Percentiles rank a stretch among this genome's conserved stretches.
Conservation (phyloP, 2,113 vertebrate genomes). For the Neoarius graeffei region DNA sequence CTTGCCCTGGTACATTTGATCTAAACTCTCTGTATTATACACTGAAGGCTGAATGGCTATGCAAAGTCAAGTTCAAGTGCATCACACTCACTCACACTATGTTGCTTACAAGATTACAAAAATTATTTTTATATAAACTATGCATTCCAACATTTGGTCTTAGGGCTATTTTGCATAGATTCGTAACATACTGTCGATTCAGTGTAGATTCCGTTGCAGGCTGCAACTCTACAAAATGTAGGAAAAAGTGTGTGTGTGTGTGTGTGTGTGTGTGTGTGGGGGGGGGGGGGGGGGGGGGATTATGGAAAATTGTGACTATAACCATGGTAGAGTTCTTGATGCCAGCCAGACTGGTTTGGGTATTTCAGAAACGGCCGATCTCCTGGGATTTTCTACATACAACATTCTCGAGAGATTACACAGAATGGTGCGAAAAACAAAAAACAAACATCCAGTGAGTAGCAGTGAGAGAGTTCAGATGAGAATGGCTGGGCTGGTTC, state of each 20-base stretch:
- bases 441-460: no score
- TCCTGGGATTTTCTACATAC: background rate
- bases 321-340: background rate
- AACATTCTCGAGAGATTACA: no score
- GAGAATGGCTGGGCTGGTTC: background rate
- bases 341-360: background rate
- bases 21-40: background rate
- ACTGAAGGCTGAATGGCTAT: background rate
- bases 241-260: no score
- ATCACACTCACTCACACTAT: background rate
- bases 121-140: background rate
- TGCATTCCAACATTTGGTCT: background rate
- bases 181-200: background rate
- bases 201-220: background rate
- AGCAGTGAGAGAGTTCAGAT: background rate
- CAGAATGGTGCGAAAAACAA: no score
- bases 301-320: no score
- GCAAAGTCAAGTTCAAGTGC: background rate
- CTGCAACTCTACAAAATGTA: background rate
- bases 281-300: background rate
- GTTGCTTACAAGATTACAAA: background rate
- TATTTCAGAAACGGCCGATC: background rate
- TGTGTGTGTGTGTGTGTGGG: no score
- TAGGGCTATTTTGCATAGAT: background rate
- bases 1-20: background rate